Conservation (phyloP, 2,888 invertebrate species). For the Acanthopleura granulata region DNA sequence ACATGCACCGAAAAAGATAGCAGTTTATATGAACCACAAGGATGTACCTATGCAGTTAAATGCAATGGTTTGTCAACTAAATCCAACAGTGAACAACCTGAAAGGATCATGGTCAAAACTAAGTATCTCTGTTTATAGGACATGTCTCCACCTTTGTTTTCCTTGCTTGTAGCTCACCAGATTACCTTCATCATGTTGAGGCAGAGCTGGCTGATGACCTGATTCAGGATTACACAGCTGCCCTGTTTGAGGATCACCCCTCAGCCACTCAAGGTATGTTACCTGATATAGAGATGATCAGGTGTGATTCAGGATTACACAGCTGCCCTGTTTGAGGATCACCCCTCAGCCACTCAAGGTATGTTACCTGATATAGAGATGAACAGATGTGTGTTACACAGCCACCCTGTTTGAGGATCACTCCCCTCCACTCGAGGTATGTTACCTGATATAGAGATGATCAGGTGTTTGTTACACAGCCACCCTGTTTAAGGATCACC, state of each 20-base stretch:
- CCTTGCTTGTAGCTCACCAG: conserved; percentile 29
- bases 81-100: no score
- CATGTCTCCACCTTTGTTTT: no score
- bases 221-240: conserved; percentile 57
- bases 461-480: conserved; percentile 56
- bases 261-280: conserved; percentile 27
- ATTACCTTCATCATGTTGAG: conserved; percentile 31
- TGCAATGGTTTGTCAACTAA: no score
- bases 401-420: conserved; percentile 45
- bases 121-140: no score
- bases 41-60: no score
- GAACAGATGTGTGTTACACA: conserved; percentile 45
- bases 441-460: background rate
- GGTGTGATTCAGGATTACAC: conserved; percentile 58
- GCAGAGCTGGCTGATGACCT: conserved; percentile 45
- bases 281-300: conserved; percentile 5
- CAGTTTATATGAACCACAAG: no score
- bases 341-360: conserved; percentile 29
- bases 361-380: background rate
- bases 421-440: conserved; percentile 27
- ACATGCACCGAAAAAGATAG: no score
- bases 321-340: conserved; percentile 45
- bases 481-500: conserved; percentile 42
- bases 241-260: conserved; percentile 40
- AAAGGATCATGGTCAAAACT: no score